Base-by-base conservation (phyloP, 2,888 invertebrate genomes). In the Apantesis nais region DNA sequence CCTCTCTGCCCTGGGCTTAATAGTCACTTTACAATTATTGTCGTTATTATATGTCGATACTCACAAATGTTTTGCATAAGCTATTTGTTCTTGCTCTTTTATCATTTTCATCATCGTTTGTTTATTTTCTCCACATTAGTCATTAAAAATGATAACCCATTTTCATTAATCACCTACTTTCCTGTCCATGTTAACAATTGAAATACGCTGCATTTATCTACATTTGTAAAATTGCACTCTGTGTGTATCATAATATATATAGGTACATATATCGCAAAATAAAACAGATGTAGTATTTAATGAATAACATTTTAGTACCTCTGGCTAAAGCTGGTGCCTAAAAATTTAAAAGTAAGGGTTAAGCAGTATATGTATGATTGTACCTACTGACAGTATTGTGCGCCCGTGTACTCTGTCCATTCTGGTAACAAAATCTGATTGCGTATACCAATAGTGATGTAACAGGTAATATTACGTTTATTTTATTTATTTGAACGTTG, bases 1-100 rank as follows among this genome's bases (percentile, higher is more conserved):
- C n/a, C n/a, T n/a, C n/a, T n/a, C n/a, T n/a, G n/a, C n/a, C n/a
- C n/a, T n/a, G n/a, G 86, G 86, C 88, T 74, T 88, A 72, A 72
- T 68, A 83, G 81, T 82, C 88, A 84, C 86, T 89, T 88, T 84
- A 88, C 83, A 83, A 83, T 90, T 90, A 91, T 90, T 89, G 90
- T 82, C 77, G 82, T 72, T 70, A 74, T 87, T 86, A 87, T 87
- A 88, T 82, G 62, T 60, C 39, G 79, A 78, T 81, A 78, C 74
- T 81, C 79, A 78, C 79, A 82, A 84, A 78, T 85, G 80, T 77
- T 74, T 68, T 75, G 72, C 73, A 71, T 78, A 68, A 78, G 76
- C 81, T 82, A 82, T 48, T 79, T 71, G 70, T 78, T 70, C 62
- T 39, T 39, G 66, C 66, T 34, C 55, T 62, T 60, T 58, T 41